These are phyloP conservation scores for Danionella dracula DNA, from an alignment of 2,797 vertebrate species.

Conservation along the genomic window DNA sequence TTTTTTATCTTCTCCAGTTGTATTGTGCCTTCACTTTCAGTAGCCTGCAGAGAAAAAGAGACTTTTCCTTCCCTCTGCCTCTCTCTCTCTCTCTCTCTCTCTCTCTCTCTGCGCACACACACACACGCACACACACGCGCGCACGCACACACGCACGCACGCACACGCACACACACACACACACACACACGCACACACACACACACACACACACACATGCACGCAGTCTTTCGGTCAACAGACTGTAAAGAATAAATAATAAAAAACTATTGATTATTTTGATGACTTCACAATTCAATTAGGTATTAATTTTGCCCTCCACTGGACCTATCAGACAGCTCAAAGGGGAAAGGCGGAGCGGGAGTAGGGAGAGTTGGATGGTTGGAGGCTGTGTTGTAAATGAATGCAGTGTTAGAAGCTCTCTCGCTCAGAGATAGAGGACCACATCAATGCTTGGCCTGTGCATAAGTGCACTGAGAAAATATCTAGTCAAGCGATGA, in stretches of 20 bases:
- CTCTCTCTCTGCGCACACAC: constrained; percentile 72
- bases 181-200: no score
- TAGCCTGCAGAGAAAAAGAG: constrained; percentile 91
- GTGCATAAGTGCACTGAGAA: constrained; percentile 89
- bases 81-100: constrained; percentile 1
- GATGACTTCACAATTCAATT: constrained; percentile 99
- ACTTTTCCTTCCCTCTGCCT: constrained; percentile 56
- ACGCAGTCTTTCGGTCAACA: constrained; percentile 99
- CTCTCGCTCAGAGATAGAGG: constrained; percentile 71
- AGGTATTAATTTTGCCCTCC: constrained; percentile 99
- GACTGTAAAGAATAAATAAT: constrained; percentile 99
- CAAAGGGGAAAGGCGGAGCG: constrained; percentile 83
- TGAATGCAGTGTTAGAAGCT: constrained; percentile 80
- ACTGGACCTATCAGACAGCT: constrained; percentile 99
- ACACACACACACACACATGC: no score
- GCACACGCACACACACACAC: no score
- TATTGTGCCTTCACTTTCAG: constrained; percentile 95
- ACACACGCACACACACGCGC: no score
- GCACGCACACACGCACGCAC: no score
- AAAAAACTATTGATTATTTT: constrained; percentile 99
- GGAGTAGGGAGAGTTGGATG: constrained; percentile 75
- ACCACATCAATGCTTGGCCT: constrained; percentile 83
- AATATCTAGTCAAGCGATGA: constrained; percentile 68
- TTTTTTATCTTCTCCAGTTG: constrained; percentile 75
- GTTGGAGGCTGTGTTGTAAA: constrained; percentile 74